Evolutionary conservation across 2,888 invertebrate species (phyloP).

Genomic region (Drosophila kuntzei): DNA sequence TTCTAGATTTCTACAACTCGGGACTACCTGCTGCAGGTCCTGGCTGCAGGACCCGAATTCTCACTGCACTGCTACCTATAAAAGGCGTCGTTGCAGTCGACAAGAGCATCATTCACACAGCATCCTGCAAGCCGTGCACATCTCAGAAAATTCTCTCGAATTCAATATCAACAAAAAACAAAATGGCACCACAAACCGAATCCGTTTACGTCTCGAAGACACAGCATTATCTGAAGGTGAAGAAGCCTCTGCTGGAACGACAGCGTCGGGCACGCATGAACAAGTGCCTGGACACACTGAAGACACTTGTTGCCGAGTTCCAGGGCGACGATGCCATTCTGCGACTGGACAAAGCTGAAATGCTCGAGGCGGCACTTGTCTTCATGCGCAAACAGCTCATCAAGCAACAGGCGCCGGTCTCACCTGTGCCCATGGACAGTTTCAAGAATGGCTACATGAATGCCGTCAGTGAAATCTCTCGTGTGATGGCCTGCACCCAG

Average conservation of each 20-base stretch:
- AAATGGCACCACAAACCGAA: conserved; percentile 70
- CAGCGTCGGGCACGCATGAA: conserved; percentile 95
- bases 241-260: conserved; percentile 95
- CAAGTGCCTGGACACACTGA: conserved; percentile 94
- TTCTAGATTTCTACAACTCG: conserved; percentile 49
- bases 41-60: conserved; percentile 43
- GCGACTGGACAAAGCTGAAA: conserved; percentile 95
- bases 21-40: conserved; percentile 75
- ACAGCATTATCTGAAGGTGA: conserved; percentile 96
- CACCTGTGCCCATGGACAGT: conserved; percentile 88
- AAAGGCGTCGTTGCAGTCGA: conserved; percentile 58
- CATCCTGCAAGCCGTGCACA: conserved; percentile 71
- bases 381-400: conserved; percentile 89
- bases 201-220: conserved; percentile 88
- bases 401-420: conserved; percentile 86
- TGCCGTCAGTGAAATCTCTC: conserved; percentile 94
- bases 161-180: conserved; percentile 26
- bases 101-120: conserved; percentile 73
- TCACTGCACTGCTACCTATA: conserved; percentile 55
- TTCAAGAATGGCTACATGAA: conserved; percentile 95
- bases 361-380: conserved; percentile 93
- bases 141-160: conserved; percentile 34
- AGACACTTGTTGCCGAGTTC: conserved; percentile 92
- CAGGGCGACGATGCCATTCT: conserved; percentile 95
- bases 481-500: conserved; percentile 93